These are phyloP conservation scores for Baccha elongata DNA, from an alignment of 2,888 invertebrate species.

Conservation along the genomic window DNA sequence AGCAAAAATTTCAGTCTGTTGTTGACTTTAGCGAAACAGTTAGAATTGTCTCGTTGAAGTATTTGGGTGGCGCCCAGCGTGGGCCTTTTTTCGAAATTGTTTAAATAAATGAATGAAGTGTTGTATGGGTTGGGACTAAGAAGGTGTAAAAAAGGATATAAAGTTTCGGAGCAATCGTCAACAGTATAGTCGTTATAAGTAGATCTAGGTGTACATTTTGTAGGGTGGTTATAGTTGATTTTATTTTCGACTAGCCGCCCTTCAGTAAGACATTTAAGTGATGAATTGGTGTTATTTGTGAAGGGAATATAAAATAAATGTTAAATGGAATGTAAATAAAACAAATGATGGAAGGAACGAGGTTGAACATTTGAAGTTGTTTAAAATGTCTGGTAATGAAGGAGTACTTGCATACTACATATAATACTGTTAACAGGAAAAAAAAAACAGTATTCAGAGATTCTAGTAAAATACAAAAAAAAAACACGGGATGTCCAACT, in stretches of 20 bases:
- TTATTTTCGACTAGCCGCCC: slow-evolving; percentile 16
- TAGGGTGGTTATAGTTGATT: slow-evolving; percentile 14
- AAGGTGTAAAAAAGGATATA: slow-evolving; percentile 21
- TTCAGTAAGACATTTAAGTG: slow-evolving; percentile 76
- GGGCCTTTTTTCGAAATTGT: slow-evolving; percentile 30
- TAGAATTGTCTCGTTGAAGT: not conserved
- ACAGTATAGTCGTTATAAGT: slow-evolving; percentile 22
- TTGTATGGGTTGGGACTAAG: not conserved
- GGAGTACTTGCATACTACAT: no score
- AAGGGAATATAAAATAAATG: slow-evolving; percentile 73
- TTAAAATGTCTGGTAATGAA: not conserved
- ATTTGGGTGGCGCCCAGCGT: slow-evolving; percentile 17
- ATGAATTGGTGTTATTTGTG: slow-evolving; percentile 77
- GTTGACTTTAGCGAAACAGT: slow-evolving; percentile 64
- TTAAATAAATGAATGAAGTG: slow-evolving; percentile 2
- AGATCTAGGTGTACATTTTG: not conserved
- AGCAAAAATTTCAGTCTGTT: slow-evolving; percentile 63
- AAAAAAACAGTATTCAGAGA: no score
- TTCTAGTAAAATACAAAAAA: no score
- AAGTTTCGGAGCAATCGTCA: slow-evolving; percentile 47
- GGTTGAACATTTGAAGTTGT: slow-evolving; percentile 19
- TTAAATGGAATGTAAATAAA: slow-evolving; percentile 82
- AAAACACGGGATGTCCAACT: no score
- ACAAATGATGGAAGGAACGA: slow-evolving; percentile 72
- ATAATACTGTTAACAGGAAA: no score